Evolutionary conservation across 2,888 invertebrate genomes (phyloP).

Genomic region (Exephanes ischioxanthus): DNA sequence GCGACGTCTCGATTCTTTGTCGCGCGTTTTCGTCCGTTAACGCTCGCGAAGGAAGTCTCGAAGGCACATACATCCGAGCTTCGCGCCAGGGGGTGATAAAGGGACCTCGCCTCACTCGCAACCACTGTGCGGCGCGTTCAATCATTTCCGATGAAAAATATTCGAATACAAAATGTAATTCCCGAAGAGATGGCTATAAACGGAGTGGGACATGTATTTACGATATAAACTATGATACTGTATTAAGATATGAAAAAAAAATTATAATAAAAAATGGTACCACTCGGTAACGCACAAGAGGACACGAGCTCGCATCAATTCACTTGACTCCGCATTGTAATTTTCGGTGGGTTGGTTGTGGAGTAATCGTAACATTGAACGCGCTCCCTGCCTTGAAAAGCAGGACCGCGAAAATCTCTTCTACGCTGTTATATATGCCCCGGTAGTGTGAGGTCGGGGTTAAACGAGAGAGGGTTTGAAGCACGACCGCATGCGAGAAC

Average conservation of each 20-base stretch:
- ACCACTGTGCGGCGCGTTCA: conserved; percentile 14
- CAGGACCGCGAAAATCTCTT: conserved; percentile 16
- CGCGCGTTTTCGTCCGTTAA: conserved; percentile 12
- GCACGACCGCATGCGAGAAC: not conserved
- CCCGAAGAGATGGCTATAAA: not conserved
- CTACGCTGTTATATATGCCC: not conserved
- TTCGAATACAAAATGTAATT: conserved; percentile 65
- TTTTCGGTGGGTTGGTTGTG: conserved; percentile 9
- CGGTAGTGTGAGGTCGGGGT: not conserved
- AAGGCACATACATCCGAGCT: not conserved
- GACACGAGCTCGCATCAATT: conserved; percentile 22
- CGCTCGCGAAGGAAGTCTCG: not conserved
- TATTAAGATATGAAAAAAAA: conserved; percentile 8
- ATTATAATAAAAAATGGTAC: not conserved
- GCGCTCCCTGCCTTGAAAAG: not conserved
- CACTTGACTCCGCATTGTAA: conserved; percentile 23
- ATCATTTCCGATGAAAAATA: conserved; percentile 48
- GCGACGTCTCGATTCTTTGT: conserved; percentile 51
- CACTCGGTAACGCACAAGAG: not conserved
- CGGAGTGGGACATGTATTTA: conserved; percentile 1
- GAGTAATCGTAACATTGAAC: conserved; percentile 18
- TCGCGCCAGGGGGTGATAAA: conserved; percentile 23
- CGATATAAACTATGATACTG: not conserved
- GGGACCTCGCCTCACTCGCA: conserved; percentile 16
- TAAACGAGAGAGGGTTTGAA: not conserved